Evolutionary conservation across 2,797 vertebrate genomes (phyloP).

Genomic region (Melanotaenia maccullochi): DNA sequence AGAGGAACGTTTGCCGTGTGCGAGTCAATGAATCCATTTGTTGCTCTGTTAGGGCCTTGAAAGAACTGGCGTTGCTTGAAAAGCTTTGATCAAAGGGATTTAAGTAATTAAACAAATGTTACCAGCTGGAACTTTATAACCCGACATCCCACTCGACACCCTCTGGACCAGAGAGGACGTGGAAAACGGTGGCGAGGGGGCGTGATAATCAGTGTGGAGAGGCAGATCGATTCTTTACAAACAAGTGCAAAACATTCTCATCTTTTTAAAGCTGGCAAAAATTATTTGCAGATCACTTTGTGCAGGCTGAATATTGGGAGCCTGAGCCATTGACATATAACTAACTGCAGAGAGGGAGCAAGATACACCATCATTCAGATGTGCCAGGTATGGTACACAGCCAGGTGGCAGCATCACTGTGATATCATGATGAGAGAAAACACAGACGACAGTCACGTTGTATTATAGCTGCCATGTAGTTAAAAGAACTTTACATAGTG

Average conservation of each 20-base stretch:
- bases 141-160: slow-evolving; percentile 63
- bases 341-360: slow-evolving; percentile 26
- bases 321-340: slow-evolving; percentile 43
- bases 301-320: slow-evolving; percentile 36
- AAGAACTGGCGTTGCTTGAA: slow-evolving; percentile 72
- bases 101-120: slow-evolving; percentile 80
- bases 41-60: slow-evolving; percentile 59
- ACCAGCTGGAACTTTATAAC: slow-evolving; percentile 74
- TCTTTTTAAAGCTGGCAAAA: slow-evolving; percentile 68
- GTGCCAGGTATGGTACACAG: slow-evolving; percentile 54
- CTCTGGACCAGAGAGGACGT: slow-evolving; percentile 39
- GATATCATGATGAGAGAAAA: slow-evolving; percentile 26
- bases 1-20: slow-evolving; percentile 53
- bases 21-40: slow-evolving; percentile 72
- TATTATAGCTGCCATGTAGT: slow-evolving; percentile 41
- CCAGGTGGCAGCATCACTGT: slow-evolving; percentile 42
- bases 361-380: slow-evolving; percentile 53
- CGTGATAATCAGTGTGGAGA: slow-evolving; percentile 58
- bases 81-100: slow-evolving; percentile 75
- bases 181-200: slow-evolving; percentile 20
- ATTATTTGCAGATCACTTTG: slow-evolving; percentile 69
- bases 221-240: slow-evolving; percentile 61
- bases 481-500: neutral
- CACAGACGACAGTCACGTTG: slow-evolving; percentile 26
- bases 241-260: slow-evolving; percentile 66